Percentiles rank a stretch among this genome's conserved stretches.
These are phyloP conservation scores for Columba janthina DNA, from an alignment of 2,113 vertebrate species.

Conservation along the genomic window DNA sequence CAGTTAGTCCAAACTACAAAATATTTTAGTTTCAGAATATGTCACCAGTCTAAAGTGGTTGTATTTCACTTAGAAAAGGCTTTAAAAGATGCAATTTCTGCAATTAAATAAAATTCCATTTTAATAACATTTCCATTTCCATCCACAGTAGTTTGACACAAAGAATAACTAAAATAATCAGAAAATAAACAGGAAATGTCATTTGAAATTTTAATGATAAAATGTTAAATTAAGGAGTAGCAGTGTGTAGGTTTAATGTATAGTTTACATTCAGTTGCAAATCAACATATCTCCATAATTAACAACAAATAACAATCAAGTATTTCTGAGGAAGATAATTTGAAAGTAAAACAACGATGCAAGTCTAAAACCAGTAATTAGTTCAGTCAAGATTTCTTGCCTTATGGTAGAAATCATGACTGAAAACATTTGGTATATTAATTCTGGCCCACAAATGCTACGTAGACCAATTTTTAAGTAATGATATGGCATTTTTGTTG, in stretches of 20 bases:
- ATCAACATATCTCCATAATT: not conserved
- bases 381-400: not conserved
- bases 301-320: not conserved
- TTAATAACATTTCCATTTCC: not conserved
- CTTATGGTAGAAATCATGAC: not conserved
- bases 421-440: not conserved
- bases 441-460: not conserved
- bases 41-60: not conserved
- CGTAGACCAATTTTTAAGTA: not conserved
- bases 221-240: not conserved
- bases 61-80: not conserved
- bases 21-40: not conserved
- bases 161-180: not conserved
- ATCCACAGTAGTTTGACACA: not conserved
- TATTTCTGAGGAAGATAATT: not conserved
- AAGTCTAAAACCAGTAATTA: not conserved
- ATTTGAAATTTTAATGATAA: not conserved
- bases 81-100: not conserved
- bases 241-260: not conserved
- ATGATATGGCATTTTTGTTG: not conserved
- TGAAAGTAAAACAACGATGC: not conserved
- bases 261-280: not conserved
- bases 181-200: not conserved
- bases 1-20: not conserved
- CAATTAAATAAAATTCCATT: not conserved